These are phyloP conservation scores for Sogatella furcifera DNA, from an alignment of 1,140 invertebrate species.

Conservation along the genomic window DNA sequence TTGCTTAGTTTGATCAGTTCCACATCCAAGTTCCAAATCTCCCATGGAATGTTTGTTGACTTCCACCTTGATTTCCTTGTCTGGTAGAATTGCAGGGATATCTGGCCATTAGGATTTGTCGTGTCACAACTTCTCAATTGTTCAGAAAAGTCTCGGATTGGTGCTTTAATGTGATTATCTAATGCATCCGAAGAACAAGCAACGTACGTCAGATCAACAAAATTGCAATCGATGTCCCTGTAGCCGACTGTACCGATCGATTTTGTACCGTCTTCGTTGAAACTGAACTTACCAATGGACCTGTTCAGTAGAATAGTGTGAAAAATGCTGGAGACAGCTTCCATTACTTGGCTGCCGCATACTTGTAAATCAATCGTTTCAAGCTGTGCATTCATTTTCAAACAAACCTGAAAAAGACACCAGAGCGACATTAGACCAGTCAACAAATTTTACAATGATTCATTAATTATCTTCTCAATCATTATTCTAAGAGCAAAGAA, in stretches of 20 bases:
- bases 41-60: slow-evolving; percentile 5
- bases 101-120: neutral
- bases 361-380: too few species aligned
- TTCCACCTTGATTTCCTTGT: slow-evolving; percentile 3
- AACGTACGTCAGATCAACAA: slow-evolving; percentile 93
- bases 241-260: slow-evolving; percentile 90
- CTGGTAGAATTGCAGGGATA: slow-evolving; percentile 12
- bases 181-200: slow-evolving; percentile 10
- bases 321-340: slow-evolving; percentile 87
- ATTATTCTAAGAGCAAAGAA: too few species aligned
- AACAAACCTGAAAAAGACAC: too few species aligned
- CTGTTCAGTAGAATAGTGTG: slow-evolving; percentile 89
- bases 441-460: too few species aligned
- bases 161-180: slow-evolving; percentile 1
- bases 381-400: too few species aligned
- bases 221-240: slow-evolving; percentile 92
- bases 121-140: slow-evolving; percentile 6
- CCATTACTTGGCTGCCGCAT: slow-evolving; percentile 77
- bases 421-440: too few species aligned
- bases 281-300: slow-evolving; percentile 88
- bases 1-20: slow-evolving; percentile 7
- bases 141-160: slow-evolving; percentile 9
- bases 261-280: slow-evolving; percentile 85
- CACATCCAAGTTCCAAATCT: slow-evolving; percentile 8
- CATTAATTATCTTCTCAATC: too few species aligned